Evolutionary conservation across 2,797 vertebrate genomes (phyloP).

Genomic region (Hylomyscus alleni): DNA sequence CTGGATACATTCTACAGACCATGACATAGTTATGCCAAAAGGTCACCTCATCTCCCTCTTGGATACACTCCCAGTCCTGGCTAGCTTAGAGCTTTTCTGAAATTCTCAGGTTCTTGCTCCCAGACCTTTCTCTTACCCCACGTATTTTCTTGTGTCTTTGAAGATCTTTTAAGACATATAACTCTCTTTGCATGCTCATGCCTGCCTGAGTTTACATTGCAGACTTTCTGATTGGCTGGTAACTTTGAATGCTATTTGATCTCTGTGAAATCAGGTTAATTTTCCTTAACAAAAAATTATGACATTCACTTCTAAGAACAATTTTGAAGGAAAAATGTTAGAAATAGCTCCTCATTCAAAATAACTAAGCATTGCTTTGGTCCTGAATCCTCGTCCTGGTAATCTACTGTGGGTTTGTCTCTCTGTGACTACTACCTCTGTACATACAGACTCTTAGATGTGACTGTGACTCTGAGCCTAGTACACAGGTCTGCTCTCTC

Average conservation of each 20-base stretch:
- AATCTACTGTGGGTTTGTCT: not conserved
- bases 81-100: not conserved
- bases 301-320: slow-evolving; percentile 26
- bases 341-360: not conserved
- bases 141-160: not conserved
- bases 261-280: not conserved
- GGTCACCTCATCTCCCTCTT: not conserved
- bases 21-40: rapidly evolving
- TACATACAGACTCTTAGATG: not conserved
- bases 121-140: not conserved
- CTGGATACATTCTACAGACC: not conserved
- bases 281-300: slow-evolving; percentile 34
- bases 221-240: not conserved
- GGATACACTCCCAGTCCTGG: not conserved
- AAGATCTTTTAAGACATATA: slow-evolving; percentile 9
- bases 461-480: not conserved
- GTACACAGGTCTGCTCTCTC: not conserved
- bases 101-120: not conserved
- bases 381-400: not conserved
- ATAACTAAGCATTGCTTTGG: not conserved
- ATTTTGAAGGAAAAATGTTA: slow-evolving; percentile 30
- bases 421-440: not conserved
- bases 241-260: not conserved
- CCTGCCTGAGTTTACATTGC: not conserved
- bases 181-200: not conserved